phyloP scores from a whole-genome alignment of 2,888 invertebrate genomes.

The Nephrotoma flavescens region DNA sequence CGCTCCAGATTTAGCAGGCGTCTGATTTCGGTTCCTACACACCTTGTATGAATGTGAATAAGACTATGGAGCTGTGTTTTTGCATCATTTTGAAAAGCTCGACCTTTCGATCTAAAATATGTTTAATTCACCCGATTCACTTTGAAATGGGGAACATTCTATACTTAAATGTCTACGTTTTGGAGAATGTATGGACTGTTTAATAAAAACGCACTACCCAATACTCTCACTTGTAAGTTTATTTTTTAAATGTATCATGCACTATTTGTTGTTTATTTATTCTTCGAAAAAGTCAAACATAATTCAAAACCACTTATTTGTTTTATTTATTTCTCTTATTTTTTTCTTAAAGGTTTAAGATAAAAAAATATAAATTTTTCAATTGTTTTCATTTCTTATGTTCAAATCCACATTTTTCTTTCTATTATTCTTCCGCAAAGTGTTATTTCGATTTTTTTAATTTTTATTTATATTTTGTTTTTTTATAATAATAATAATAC shows the following conservation, averaged over 20 bases:
- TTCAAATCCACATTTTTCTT: neutral
- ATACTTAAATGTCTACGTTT: too few relatives aligned
- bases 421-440: neutral
- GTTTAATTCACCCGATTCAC: too few relatives aligned
- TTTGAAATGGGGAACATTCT: too few relatives aligned
- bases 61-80: too few relatives aligned
- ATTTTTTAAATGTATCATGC: neutral
- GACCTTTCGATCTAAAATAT: too few relatives aligned
- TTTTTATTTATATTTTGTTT: neutral
- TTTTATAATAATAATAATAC: neutral
- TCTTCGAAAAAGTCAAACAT: neutral
- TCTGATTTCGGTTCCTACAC: too few relatives aligned
- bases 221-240: neutral
- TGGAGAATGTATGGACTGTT: neutral
- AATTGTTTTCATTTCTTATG: neutral
- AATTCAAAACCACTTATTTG: neutral
- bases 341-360: neutral
- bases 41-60: too few relatives aligned
- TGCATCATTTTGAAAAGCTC: too few relatives aligned
- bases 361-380: neutral
- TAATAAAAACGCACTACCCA: neutral
- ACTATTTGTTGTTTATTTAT: neutral
- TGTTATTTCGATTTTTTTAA: neutral
- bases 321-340: neutral
- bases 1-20: too few relatives aligned